Conservation (phyloP, 53 echinoderm and acorn worm genomes). For the Mesocentrotus franciscanus region DNA sequence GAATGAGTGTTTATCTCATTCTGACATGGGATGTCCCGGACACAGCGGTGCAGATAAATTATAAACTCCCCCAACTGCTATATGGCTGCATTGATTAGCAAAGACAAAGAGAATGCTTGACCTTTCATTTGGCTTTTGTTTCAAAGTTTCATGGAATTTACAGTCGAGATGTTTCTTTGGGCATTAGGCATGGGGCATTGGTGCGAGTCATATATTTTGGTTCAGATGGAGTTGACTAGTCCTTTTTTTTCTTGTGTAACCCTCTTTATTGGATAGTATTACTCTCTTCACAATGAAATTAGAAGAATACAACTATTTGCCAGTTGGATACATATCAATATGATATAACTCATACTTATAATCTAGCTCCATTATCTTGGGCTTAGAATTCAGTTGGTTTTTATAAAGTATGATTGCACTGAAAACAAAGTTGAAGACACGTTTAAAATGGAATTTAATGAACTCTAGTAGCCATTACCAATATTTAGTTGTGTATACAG, state of each 20-base stretch:
- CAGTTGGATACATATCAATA: too few species aligned
- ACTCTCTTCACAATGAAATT: not conserved
- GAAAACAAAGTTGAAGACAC: too few species aligned
- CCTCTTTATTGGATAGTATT: not conserved
- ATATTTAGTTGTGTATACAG: too few species aligned
- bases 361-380: too few species aligned
- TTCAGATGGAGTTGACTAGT: not conserved
- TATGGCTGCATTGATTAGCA: constrained; percentile 1
- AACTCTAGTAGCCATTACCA: too few species aligned
- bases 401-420: too few species aligned
- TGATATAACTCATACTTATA: too few species aligned
- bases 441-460: too few species aligned
- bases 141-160: not conserved
- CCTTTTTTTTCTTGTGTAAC: not conserved
- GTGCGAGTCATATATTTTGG: not conserved
- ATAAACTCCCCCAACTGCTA: not conserved
- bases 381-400: too few species aligned
- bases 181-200: not conserved
- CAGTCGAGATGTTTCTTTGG: not conserved
- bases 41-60: not conserved
- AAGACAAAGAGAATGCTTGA: constrained; percentile 14
- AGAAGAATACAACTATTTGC: not conserved
- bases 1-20: constrained; percentile 36
- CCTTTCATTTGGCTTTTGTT: constrained; percentile 22
- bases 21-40: not conserved